A percentile compares a stretch with the other conserved stretches of the same genome.
Conservation (phyloP, 2,888 invertebrate species). For the Andrena chrysosceles region DNA sequence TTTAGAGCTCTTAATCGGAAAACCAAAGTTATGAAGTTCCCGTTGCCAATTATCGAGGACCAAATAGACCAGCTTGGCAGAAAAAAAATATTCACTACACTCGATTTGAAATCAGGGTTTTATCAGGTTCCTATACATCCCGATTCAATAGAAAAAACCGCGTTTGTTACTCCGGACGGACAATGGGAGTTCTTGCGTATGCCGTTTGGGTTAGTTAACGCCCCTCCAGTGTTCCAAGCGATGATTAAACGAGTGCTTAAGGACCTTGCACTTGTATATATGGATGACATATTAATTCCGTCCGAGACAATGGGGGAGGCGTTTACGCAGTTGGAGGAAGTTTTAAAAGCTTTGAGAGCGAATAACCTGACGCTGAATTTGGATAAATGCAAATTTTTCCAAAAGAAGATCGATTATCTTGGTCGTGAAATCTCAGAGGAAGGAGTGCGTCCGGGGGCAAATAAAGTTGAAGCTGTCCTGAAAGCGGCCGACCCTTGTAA, state of each 20-base stretch:
- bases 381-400: constrained; percentile 63
- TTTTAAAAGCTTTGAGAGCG: constrained; percentile 53
- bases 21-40: constrained; percentile 78
- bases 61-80: constrained; percentile 76
- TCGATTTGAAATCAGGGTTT: constrained; percentile 78
- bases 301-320: constrained; percentile 55
- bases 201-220: constrained; percentile 81
- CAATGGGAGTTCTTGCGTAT: constrained; percentile 76
- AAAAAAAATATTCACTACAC: constrained; percentile 71
- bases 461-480: constrained; percentile 17
- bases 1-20: constrained; percentile 75
- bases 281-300: constrained; percentile 70
- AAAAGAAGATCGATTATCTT: constrained; percentile 46
- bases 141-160: constrained; percentile 76
- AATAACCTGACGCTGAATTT: constrained; percentile 70
- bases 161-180: constrained; percentile 81
- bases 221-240: constrained; percentile 45
- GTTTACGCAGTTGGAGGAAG: constrained; percentile 53
- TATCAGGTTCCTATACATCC: constrained; percentile 79
- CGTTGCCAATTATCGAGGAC: constrained; percentile 81
- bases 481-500: no score
- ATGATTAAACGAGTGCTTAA: constrained; percentile 1
- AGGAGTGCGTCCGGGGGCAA: constrained; percentile 12
- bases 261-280: constrained; percentile 62
- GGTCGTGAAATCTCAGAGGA: constrained; percentile 33